A percentile compares a stretch with the other conserved stretches of the same genome.
phyloP scores from a whole-genome alignment of 2,113 vertebrate genomes.

The Lophius piscatorius region DNA sequence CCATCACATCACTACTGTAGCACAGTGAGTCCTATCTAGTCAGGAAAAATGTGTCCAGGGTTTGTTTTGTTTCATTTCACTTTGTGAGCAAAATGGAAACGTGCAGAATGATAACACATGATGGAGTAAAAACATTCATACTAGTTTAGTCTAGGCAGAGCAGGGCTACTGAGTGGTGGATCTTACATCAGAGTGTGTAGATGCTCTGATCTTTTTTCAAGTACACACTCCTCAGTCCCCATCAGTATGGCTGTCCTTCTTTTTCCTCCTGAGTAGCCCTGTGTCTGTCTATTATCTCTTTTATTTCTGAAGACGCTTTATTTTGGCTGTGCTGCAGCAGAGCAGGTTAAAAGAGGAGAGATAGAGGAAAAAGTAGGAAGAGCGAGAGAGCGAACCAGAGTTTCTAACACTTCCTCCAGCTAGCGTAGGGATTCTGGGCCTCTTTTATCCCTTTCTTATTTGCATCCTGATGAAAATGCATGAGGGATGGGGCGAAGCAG shows the following conservation, averaged over 20 bases:
- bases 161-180: constrained; percentile 28
- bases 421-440: constrained; percentile 72
- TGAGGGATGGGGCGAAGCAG: constrained; percentile 75
- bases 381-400: constrained; percentile 43
- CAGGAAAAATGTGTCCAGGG: neutral
- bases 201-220: constrained; percentile 66
- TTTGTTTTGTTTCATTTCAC: constrained; percentile 39
- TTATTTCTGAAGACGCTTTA: constrained; percentile 47
- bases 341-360: constrained; percentile 65
- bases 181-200: constrained; percentile 38
- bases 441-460: constrained; percentile 84
- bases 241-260: constrained; percentile 62
- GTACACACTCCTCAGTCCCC: constrained; percentile 53
- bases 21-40: constrained; percentile 22
- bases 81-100: constrained; percentile 38
- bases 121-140: constrained; percentile 33
- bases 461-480: constrained; percentile 89
- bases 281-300: constrained; percentile 52
- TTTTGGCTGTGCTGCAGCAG: constrained; percentile 69
- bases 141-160: constrained; percentile 45
- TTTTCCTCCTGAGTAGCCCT: constrained; percentile 49
- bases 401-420: constrained; percentile 75
- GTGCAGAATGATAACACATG: constrained; percentile 3
- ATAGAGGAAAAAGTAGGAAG: constrained; percentile 35
- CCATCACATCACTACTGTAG: constrained; percentile 31